Conservation (phyloP, 2,113 vertebrate species). For the Ctenomys sociabilis region DNA sequence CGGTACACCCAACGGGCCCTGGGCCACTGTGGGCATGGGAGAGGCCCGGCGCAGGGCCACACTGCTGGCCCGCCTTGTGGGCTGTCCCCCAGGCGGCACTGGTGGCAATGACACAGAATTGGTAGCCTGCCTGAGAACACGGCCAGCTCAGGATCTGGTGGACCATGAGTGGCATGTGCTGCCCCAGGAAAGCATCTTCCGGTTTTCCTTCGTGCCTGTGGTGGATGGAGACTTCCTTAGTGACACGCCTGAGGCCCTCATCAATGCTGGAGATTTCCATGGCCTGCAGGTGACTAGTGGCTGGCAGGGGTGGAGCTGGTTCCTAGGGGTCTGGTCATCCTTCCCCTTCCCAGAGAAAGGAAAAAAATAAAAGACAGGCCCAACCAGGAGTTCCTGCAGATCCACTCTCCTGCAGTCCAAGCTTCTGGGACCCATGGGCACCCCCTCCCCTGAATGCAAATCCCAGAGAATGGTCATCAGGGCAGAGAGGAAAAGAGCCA, state of each 20-base stretch:
- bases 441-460: neutral
- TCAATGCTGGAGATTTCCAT: slow-evolving; percentile 89
- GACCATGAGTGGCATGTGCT: slow-evolving; percentile 91
- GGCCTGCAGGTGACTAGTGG: slow-evolving; percentile 79
- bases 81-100: slow-evolving; percentile 86
- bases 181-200: slow-evolving; percentile 89
- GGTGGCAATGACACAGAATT: slow-evolving; percentile 90
- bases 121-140: slow-evolving; percentile 89
- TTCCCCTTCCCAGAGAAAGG: neutral
- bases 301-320: neutral
- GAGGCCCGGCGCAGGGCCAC: slow-evolving; percentile 91
- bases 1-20: slow-evolving; percentile 92
- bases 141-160: slow-evolving; percentile 89
- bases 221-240: slow-evolving; percentile 92
- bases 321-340: slow-evolving; percentile 2
- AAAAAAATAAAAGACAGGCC: neutral
- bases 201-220: slow-evolving; percentile 94
- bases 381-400: neutral
- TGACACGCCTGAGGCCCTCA: slow-evolving; percentile 91
- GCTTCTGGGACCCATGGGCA: neutral
- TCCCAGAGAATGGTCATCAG: slow-evolving; percentile 38
- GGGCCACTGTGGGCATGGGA: slow-evolving; percentile 89
- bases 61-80: slow-evolving; percentile 87
- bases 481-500: slow-evolving; percentile 33
- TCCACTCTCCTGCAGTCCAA: slow-evolving; percentile 27